Base-by-base conservation (phyloP, 1,140 invertebrate species). In the Apocrypta bakeri region DNA sequence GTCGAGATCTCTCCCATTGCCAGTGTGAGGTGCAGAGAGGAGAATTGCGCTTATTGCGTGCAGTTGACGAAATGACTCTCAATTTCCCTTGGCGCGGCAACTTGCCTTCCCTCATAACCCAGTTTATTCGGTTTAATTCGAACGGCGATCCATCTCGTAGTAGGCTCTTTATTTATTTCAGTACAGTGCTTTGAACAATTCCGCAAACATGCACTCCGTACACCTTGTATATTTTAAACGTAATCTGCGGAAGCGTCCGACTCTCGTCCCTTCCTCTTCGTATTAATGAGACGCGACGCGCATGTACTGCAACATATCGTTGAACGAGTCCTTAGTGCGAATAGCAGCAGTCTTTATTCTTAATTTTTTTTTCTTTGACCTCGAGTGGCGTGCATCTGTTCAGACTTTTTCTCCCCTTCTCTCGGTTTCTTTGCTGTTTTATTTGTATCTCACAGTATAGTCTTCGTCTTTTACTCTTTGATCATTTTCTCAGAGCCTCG, bases 81-180 rank as follows among this genome's bases (percentile, higher is more conserved):
- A 79, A 79, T 71, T 79, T 31, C 25, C 37, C 6, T 14, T 25
- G 29, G 17, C 12, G 40, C 9, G 17, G 21, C 6, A 25, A 78
- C 48, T 68, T 64, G 48, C 21, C 63, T 68, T 64, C 31, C 40
- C 63, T 29, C 64, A 78, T 21, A 56, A 56, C 48, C 48, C 48
- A n/a, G 9, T 40, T 64, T 64, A 37, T 76, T 76, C n/a, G 2
- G 14, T 0, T 7, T 42, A 42, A 66, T 40, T 42, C 31, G 27
- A 63, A 61, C 8, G 24, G 33, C 21, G 24, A 48, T 56, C 71
- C 14, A 48, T 75, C 27, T 75, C 61, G 12, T 25, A 25, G 14
- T 56, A 7, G 17, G 48, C 0, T 6, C 48, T 56, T 48, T 48
- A 17, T 48, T 48, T 48, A 17, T 48, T 48, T 21, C 40, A 17